Base-by-base conservation (phyloP, 2,797 vertebrate genomes). In the Myiotriccus ornatus region DNA sequence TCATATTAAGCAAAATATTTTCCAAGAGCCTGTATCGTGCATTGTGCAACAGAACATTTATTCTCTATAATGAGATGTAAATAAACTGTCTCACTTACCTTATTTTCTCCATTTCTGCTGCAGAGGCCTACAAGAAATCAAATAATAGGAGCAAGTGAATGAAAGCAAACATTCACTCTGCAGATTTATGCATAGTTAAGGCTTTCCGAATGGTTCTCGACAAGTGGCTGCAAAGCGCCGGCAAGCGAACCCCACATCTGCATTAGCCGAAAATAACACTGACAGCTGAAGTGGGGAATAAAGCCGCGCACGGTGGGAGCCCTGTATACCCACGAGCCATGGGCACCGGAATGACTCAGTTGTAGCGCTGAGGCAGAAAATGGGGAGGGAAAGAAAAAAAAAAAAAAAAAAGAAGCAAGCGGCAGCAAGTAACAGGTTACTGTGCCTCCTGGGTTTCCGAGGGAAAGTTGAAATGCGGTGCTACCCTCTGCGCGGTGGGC, bases 41-140 rank as follows among this genome's bases (percentile, higher is more conserved):
- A 64, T 81, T 85, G 88, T 95, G 84, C 89, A 96, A 89, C 43
- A 88, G 85, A 95, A 93, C 73, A 87, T 64, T 93, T 82, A 84
- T 86, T 46, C 64, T 79, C 59, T 65, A 19, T 75, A 84, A 94
- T 27, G 68, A 92, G 75, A 95, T 93, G 89, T 83, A 97, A 97
- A 95, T 94, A 96, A 97, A 97, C 76, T 96, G 96, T 97, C 94
- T 96, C 96, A 97, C 99, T 98, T 98, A 99, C 99, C 99, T 99
- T 90, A 98, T 98, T 98, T 98, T 98, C 97, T 98, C 98, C 98
- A 98, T 98, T 97, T 98, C 98, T 97, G 98, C 98, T 90, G 98
- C 98, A 97, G 98, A 98, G 98, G 98, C 98, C 99, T 99, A 97
- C 96, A 98, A 98, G 97, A 98, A 98, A 98, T 96, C 97, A 98